Conservation (phyloP, 2,113 vertebrate species). For the Arvicanthis niloticus region DNA sequence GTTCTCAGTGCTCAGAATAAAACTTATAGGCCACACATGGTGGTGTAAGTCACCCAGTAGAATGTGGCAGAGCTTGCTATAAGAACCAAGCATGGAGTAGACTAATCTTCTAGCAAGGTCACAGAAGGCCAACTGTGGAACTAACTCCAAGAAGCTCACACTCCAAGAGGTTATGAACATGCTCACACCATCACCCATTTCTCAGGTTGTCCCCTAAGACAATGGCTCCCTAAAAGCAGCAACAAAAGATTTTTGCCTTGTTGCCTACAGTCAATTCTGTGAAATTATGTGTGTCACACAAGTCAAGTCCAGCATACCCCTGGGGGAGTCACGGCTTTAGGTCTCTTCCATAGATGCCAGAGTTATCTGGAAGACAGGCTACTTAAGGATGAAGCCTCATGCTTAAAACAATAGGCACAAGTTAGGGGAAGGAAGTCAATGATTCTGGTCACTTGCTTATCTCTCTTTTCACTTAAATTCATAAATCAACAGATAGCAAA, state of each 20-base stretch:
- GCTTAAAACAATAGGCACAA: not conserved
- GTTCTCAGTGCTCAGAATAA: not conserved
- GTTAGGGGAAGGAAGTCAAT: not conserved
- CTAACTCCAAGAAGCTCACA: conserved; percentile 27
- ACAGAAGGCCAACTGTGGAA: not conserved
- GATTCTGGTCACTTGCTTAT: not conserved
- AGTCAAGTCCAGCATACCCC: not conserved
- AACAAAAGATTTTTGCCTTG: not conserved
- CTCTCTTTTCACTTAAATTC: conserved; percentile 21
- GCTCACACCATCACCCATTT: conserved; percentile 27
- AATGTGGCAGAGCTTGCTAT: not conserved
- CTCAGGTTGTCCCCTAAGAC: conserved; percentile 34
- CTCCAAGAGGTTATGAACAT: not conserved
- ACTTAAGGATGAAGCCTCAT: not conserved
- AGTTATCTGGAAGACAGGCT: not conserved
- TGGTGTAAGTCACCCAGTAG: not conserved
- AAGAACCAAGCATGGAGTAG: conserved; percentile 47
- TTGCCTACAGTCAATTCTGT: not conserved
- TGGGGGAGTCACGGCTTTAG: not conserved
- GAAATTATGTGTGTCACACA: not conserved
- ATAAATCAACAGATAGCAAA: not conserved
- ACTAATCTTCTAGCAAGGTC: conserved; percentile 41
- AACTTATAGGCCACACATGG: not conserved
- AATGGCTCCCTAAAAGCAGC: not conserved
- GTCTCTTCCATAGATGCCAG: not conserved